A percentile compares a stretch with the other conserved stretches of the same genome.
These are phyloP conservation scores for Balanococcus diminutus DNA, from an alignment of 2,888 invertebrate species.

Conservation along the genomic window DNA sequence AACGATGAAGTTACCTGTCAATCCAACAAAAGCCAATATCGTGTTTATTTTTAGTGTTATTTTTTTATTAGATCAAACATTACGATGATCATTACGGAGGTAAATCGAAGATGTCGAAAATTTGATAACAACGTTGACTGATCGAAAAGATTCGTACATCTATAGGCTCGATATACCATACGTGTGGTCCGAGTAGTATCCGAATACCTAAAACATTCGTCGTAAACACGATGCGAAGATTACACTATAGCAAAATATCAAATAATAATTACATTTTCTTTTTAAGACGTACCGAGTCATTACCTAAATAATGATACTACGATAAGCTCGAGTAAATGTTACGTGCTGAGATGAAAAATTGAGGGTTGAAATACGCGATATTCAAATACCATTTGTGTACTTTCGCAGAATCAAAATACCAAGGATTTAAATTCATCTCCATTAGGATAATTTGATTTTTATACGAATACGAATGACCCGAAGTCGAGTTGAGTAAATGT, in stretches of 20 bases:
- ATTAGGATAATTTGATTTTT: background rate
- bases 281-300: background rate
- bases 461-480: background rate
- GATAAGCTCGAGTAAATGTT: background rate
- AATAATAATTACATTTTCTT: background rate
- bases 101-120: background rate
- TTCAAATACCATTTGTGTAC: background rate
- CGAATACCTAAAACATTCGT: no score
- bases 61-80: background rate
- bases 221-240: no score
- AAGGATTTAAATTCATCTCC: background rate
- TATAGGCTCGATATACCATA: background rate
- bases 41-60: slow-evolving; percentile 25
- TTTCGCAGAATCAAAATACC: background rate
- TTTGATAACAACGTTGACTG: background rate
- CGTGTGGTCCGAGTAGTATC: no score
- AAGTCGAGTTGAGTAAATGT: background rate
- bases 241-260: background rate
- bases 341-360: background rate
- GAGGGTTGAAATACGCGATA: background rate
- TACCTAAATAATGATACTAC: background rate
- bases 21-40: slow-evolving; percentile 19
- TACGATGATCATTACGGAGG: background rate
- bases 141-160: background rate
- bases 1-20: slow-evolving; percentile 35